Conservation (phyloP, 2,888 invertebrate species). For the Scaeva pyrastri region DNA sequence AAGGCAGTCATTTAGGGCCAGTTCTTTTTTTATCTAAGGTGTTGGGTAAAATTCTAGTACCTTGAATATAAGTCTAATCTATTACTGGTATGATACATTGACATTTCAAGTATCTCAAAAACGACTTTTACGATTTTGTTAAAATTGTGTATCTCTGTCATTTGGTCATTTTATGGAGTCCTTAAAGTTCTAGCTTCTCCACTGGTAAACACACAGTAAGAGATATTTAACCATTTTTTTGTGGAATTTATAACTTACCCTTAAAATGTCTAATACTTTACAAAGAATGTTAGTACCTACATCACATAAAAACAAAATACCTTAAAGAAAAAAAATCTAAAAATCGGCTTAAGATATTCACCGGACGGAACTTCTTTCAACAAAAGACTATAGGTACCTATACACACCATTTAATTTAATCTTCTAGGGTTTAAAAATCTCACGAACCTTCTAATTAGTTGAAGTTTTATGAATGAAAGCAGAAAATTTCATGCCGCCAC, state of each 20-base stretch:
- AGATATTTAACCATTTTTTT: not conserved
- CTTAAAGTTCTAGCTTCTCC: too few relatives aligned
- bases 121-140: too few relatives aligned
- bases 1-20: too few relatives aligned
- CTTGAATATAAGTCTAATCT: too few relatives aligned
- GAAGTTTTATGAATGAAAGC: slow-evolving; percentile 65
- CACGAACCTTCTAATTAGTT: slow-evolving; percentile 66
- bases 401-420: slow-evolving; percentile 45
- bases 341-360: slow-evolving; percentile 46
- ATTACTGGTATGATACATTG: too few relatives aligned
- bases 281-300: not conserved
- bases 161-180: too few relatives aligned
- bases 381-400: slow-evolving; percentile 40
- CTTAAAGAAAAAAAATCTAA: not conserved
- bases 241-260: not conserved
- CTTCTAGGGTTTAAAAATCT: slow-evolving; percentile 62
- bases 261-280: not conserved
- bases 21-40: too few relatives aligned
- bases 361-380: slow-evolving; percentile 63
- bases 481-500: not conserved
- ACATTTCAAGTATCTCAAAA: too few relatives aligned
- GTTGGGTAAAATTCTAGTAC: too few relatives aligned
- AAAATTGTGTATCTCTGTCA: too few relatives aligned
- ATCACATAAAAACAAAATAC: too few relatives aligned
- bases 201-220: too few relatives aligned